Percentiles rank a stretch among this genome's conserved stretches.
Conservation (phyloP, 1,140 invertebrate genomes). For the Drosophila varians region DNA sequence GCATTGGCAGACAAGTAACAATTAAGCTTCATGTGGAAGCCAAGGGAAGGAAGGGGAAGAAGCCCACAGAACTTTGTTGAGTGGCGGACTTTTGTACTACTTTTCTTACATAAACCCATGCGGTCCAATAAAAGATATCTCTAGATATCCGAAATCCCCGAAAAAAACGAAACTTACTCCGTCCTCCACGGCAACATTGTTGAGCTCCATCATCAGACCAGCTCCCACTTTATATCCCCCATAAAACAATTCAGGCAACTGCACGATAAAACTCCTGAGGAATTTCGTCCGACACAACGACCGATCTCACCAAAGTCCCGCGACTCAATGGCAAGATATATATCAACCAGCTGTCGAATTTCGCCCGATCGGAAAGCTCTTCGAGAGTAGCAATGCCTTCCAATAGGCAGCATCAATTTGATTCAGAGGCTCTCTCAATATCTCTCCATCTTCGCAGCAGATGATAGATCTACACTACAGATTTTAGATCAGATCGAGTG, state of each 20-base stretch:
- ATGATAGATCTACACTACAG: too few relatives aligned
- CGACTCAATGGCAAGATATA: conserved; percentile 44
- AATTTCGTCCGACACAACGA: conserved; percentile 12
- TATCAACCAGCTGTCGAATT: conserved; percentile 52
- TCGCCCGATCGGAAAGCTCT: conserved; percentile 23
- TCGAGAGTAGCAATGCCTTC: background rate
- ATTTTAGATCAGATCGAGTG: too few relatives aligned
- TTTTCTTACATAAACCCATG: conserved; percentile 51
- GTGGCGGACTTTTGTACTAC: conserved; percentile 7
- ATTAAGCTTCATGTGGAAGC: conserved; percentile 9
- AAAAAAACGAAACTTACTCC: conserved; percentile 47
- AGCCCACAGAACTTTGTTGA: conserved; percentile 19
- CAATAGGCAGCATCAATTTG: conserved; percentile 7
- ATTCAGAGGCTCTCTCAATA: background rate
- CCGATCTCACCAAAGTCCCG: conserved; percentile 33
- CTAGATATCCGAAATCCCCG: background rate
- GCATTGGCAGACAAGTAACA: conserved; percentile 1
- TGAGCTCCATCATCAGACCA: conserved; percentile 54
- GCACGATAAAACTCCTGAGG: background rate
- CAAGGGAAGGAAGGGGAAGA: conserved; percentile 4
- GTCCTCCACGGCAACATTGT: conserved; percentile 50
- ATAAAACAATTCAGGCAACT: conserved; percentile 30
- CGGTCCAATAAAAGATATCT: background rate
- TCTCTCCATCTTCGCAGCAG: too few relatives aligned
- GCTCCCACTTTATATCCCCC: conserved; percentile 23